phyloP scores from a whole-genome alignment of 2,888 invertebrate genomes.

The Tetragonula carbonaria region DNA sequence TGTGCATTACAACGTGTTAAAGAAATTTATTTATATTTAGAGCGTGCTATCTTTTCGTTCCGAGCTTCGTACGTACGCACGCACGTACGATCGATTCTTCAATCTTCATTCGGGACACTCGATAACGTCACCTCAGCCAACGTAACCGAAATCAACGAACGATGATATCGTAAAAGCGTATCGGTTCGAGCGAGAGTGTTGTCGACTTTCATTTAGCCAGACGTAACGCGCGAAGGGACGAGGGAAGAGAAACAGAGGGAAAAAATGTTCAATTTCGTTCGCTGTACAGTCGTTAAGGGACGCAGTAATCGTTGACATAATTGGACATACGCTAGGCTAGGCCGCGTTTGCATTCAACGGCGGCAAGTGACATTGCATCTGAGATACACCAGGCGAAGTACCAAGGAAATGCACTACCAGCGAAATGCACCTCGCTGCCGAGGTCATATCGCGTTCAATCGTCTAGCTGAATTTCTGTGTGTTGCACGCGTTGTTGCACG shows the following conservation, averaged over 20 bases:
- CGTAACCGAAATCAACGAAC: no score
- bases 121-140: no score
- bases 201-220: background rate
- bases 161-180: background rate
- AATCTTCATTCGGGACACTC: no score
- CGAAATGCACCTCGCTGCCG: slow-evolving; percentile 26
- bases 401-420: slow-evolving; percentile 31
- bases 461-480: slow-evolving; percentile 31
- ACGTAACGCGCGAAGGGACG: background rate
- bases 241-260: background rate
- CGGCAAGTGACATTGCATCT: background rate
- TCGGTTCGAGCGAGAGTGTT: background rate
- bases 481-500: slow-evolving; percentile 1
- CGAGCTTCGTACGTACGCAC: no score
- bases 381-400: slow-evolving; percentile 44
- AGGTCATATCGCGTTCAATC: slow-evolving; percentile 44
- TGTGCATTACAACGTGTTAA: no score
- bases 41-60: no score
- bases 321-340: slow-evolving; percentile 1
- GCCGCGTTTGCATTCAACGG: slow-evolving; percentile 12
- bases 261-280: background rate
- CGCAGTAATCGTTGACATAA: slow-evolving; percentile 13
- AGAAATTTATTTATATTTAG: no score
- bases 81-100: no score
- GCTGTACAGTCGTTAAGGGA: background rate